Conservation (phyloP, 2,888 invertebrate species). For the Micropterix aruncella region DNA sequence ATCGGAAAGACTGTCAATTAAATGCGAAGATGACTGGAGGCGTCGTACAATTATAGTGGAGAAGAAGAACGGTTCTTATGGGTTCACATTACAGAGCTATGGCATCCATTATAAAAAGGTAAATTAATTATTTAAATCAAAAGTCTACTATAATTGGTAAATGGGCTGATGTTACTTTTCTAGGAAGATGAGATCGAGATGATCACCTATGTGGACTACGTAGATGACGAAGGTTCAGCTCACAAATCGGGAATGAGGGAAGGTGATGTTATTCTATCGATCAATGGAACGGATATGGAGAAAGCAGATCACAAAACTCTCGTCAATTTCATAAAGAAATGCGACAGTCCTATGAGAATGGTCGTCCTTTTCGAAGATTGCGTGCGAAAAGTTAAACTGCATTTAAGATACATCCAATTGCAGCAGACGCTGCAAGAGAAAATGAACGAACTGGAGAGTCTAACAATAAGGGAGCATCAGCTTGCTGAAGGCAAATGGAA, state of each 20-base stretch:
- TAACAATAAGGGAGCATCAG: slow-evolving; percentile 69
- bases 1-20: not conserved
- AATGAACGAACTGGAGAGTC: slow-evolving; percentile 70
- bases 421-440: slow-evolving; percentile 74
- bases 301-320: slow-evolving; percentile 86
- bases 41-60: slow-evolving; percentile 86
- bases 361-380: slow-evolving; percentile 95
- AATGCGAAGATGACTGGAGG: slow-evolving; percentile 64
- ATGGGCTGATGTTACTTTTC: slow-evolving; percentile 4
- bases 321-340: slow-evolving; percentile 82
- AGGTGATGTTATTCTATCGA: slow-evolving; percentile 92
- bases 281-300: slow-evolving; percentile 93
- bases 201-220: slow-evolving; percentile 95
- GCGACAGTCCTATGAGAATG: slow-evolving; percentile 85
- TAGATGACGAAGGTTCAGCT: slow-evolving; percentile 86
- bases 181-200: slow-evolving; percentile 85
- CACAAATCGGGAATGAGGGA: slow-evolving; percentile 88
- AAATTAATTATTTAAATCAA: too few species aligned
- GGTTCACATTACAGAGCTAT: slow-evolving; percentile 94
- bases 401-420: slow-evolving; percentile 83
- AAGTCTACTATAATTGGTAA: slow-evolving; percentile 5
- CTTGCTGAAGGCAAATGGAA: slow-evolving; percentile 79
- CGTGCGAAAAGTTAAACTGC: slow-evolving; percentile 86
- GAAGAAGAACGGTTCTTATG: slow-evolving; percentile 80
- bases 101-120: slow-evolving; percentile 87